These are phyloP conservation scores for Dendrolimus kikuchii DNA, from an alignment of 1,140 invertebrate genomes.

Conservation along the genomic window DNA sequence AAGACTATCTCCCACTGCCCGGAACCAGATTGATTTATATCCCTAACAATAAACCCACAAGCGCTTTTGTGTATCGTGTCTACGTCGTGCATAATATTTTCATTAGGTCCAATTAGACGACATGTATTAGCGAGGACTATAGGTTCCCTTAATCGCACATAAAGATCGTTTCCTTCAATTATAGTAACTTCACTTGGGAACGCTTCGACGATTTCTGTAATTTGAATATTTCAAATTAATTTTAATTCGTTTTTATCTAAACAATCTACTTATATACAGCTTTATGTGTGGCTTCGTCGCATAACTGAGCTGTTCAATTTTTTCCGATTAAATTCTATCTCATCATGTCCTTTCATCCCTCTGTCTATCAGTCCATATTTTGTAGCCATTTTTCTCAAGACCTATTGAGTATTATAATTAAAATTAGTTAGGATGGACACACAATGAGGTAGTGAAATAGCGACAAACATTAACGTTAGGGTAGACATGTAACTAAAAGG, in stretches of 20 bases:
- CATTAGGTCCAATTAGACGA: constrained; percentile 29
- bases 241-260: neutral
- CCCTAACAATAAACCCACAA: constrained; percentile 35
- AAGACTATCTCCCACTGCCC: constrained; percentile 45
- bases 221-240: neutral
- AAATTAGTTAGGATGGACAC: no score
- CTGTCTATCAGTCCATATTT: no score
- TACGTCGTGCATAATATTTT: constrained; percentile 14
- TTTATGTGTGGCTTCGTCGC: no score
- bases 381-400: no score
- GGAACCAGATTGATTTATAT: constrained; percentile 16
- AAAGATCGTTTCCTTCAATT: constrained; percentile 38
- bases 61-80: constrained; percentile 11
- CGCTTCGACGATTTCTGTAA: constrained; percentile 38
- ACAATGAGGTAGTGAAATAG: no score
- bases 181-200: constrained; percentile 26
- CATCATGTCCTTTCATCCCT: no score
- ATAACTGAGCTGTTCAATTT: no score
- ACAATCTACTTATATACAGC: neutral
- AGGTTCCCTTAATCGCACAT: constrained; percentile 31
- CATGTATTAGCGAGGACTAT: constrained; percentile 32
- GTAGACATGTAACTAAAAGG: no score
- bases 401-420: no score
- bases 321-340: no score
- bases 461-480: no score